Percentiles rank a stretch among this genome's conserved stretches.
Conservation (phyloP, 2,888 invertebrate species). For the Bellardia pandia region DNA sequence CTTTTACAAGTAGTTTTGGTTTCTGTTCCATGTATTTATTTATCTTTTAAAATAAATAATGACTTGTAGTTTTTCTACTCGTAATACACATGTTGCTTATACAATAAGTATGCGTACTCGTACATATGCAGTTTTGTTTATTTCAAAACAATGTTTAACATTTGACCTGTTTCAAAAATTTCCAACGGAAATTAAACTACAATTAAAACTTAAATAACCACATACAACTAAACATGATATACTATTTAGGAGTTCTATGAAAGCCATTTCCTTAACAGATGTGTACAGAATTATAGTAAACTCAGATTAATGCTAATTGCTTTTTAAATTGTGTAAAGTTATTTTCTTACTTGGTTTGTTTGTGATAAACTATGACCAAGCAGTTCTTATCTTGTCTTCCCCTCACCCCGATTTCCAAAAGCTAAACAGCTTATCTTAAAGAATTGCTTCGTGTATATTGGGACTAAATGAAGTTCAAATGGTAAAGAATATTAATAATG, state of each 20-base stretch:
- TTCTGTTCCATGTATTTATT: slow-evolving; percentile 4
- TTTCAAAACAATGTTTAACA: slow-evolving; percentile 61
- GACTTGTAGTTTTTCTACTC: slow-evolving; percentile 28
- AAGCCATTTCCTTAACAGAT: not conserved
- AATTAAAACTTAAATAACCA: slow-evolving; percentile 73
- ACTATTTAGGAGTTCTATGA: not conserved
- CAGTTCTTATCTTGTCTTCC: no score
- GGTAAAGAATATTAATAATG: no score
- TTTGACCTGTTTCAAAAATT: slow-evolving; percentile 69
- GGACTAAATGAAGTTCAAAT: no score
- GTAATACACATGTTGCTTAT: slow-evolving; percentile 29
- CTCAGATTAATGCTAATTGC: no score
- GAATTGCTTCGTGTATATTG: no score
- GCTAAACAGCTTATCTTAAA: no score
- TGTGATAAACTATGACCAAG: no score
- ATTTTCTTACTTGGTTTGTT: no score
- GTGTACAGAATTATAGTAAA: not conserved
- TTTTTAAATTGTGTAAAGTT: no score
- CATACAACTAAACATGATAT: not conserved
- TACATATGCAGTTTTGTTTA: slow-evolving; percentile 6
- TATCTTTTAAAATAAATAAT: slow-evolving; percentile 47
- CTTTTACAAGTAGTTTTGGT: slow-evolving; percentile 23
- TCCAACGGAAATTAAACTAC: slow-evolving; percentile 75
- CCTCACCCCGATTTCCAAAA: no score
- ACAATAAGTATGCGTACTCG: not conserved